Conservation (phyloP, 1,140 invertebrate genomes). For the Pectinophora gossypiella region DNA sequence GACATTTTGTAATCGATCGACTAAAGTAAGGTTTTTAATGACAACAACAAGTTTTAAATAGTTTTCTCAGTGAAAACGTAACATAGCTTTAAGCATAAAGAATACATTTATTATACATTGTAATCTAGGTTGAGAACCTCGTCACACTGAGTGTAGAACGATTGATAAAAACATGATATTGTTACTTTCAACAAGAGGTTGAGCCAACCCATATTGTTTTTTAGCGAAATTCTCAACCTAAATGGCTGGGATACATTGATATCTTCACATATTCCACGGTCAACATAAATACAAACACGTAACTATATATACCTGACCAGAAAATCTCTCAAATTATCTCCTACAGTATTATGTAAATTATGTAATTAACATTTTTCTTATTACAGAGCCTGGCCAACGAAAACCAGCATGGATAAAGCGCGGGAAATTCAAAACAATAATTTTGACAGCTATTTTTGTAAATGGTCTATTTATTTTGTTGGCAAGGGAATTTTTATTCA, state of each 20-base stretch:
- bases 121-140: slow-evolving; percentile 31
- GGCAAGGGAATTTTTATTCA: no score
- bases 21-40: neutral
- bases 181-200: no score
- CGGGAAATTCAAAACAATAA: no score
- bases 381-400: no score
- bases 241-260: slow-evolving; percentile 6
- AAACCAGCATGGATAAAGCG: no score
- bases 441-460: no score
- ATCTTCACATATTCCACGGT: neutral
- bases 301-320: neutral
- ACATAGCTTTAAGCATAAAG: slow-evolving; percentile 5
- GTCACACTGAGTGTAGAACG: no score
- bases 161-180: no score
- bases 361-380: no score
- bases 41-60: neutral
- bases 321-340: neutral
- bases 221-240: slow-evolving; percentile 18
- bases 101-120: slow-evolving; percentile 5
- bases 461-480: no score
- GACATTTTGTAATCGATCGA: neutral
- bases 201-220: no score
- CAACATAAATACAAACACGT: neutral
- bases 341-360: neutral
- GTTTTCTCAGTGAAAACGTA: neutral